phyloP scores from a whole-genome alignment of 2,888 invertebrate species.

The Oegoconia quadripuncta region DNA sequence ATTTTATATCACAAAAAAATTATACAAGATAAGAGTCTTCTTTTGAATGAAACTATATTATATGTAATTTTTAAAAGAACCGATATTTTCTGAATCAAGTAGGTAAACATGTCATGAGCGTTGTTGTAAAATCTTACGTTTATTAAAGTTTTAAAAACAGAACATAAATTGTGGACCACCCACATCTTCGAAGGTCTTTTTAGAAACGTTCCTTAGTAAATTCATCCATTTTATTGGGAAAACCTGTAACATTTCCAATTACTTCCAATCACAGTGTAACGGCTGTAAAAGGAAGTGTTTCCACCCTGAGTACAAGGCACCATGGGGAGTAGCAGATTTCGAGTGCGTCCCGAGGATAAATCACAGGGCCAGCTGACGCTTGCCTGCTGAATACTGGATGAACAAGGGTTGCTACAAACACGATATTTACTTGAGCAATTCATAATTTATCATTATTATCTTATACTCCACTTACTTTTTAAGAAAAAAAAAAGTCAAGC shows the following conservation, averaged over 20 bases:
- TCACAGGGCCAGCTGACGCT: conserved; percentile 60
- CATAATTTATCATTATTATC: conserved; percentile 24
- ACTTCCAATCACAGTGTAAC: conserved; percentile 16
- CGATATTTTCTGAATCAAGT: too few relatives aligned
- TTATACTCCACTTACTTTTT: conserved; percentile 6
- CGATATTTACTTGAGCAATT: conserved; percentile 18
- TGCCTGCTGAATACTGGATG: conserved; percentile 61
- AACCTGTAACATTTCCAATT: conserved; percentile 19
- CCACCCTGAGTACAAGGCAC: background rate
- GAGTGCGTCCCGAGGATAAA: conserved; percentile 55
- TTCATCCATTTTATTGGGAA: background rate
- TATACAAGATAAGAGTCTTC: too few relatives aligned
- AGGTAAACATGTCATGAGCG: too few relatives aligned
- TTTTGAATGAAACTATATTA: too few relatives aligned
- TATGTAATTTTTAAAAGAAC: too few relatives aligned
- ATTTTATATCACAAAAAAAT: too few relatives aligned
- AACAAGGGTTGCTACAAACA: conserved; percentile 33
- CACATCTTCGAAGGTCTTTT: too few relatives aligned
- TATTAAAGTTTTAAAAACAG: too few relatives aligned
- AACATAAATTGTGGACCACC: too few relatives aligned
- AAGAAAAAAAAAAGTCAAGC: background rate
- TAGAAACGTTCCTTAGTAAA: too few relatives aligned
- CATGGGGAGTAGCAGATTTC: conserved; percentile 26
- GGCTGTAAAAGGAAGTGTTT: conserved; percentile 2
- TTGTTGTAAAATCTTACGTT: too few relatives aligned